Conservation (phyloP, 1,140 invertebrate species). For the Drosophila serrata region DNA sequence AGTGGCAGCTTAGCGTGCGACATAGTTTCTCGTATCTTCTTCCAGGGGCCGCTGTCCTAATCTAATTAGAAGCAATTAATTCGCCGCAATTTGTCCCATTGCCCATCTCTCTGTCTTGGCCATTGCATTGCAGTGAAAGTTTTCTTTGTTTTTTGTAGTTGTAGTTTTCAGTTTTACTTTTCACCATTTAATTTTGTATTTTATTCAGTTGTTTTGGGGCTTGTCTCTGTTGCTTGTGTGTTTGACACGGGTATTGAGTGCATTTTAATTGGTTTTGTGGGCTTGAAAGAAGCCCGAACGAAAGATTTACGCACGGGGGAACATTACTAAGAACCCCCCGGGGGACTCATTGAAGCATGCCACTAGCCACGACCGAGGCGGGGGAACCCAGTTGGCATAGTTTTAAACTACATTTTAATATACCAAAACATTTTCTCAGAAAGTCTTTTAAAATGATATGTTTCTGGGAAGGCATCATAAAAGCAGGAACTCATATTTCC, state of each 20-base stretch:
- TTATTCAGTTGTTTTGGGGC: conserved; percentile 53
- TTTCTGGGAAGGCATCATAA: not conserved
- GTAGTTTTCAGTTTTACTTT: conserved; percentile 44
- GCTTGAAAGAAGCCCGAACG: conserved; percentile 57
- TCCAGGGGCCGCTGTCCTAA: conserved; percentile 43
- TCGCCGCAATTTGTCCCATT: conserved; percentile 58
- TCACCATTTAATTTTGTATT: conserved; percentile 41
- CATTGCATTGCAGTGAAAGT: conserved; percentile 67
- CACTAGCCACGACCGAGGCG: conserved; percentile 21
- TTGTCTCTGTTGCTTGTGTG: conserved; percentile 32
- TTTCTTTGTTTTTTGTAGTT: conserved; percentile 35
- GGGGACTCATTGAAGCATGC: conserved; percentile 41
- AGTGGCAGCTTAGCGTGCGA: conserved; percentile 68
- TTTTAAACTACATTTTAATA: not conserved
- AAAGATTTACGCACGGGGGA: conserved; percentile 50
- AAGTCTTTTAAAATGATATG: not conserved
- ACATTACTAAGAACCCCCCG: conserved; percentile 22
- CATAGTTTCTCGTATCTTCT: conserved; percentile 76
- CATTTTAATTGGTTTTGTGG: conserved; percentile 75
- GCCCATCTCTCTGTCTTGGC: conserved; percentile 21
- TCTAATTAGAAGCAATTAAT: conserved; percentile 83
- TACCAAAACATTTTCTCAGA: not conserved
- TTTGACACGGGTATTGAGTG: conserved; percentile 70
- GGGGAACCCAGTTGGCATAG: not conserved
- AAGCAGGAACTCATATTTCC: not conserved